Evolutionary conservation across 1,140 invertebrate species (phyloP).

Genomic region (Lutraria rhynchaena): DNA sequence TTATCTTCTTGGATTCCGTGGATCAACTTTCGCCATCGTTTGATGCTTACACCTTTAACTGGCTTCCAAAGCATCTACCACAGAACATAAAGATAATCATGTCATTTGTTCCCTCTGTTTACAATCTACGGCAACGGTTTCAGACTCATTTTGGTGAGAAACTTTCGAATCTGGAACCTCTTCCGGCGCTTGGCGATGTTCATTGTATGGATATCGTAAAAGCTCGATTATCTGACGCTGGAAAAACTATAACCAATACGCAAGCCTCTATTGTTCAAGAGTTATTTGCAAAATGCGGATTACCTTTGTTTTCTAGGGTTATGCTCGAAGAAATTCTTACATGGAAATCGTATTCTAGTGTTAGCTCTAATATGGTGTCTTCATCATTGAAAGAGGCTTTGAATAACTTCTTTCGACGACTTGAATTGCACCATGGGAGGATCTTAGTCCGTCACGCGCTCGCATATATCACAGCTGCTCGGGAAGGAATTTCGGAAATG

Average conservation of each 20-base stretch:
- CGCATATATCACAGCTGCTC: slow-evolving; percentile 83
- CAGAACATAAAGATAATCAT: slow-evolving; percentile 71
- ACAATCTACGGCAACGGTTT: slow-evolving; percentile 62
- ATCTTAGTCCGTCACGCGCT: slow-evolving; percentile 63
- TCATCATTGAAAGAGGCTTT: slow-evolving; percentile 61
- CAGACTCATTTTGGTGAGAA: slow-evolving; percentile 51
- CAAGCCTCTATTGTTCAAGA: slow-evolving; percentile 67
- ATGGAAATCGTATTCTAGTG: slow-evolving; percentile 68
- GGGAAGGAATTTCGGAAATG: slow-evolving; percentile 73
- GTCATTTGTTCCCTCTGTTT: slow-evolving; percentile 65
- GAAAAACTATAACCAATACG: slow-evolving; percentile 86
- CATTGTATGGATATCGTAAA: slow-evolving; percentile 48
- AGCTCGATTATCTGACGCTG: neutral
- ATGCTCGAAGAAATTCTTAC: slow-evolving; percentile 63
- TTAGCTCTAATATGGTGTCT: slow-evolving; percentile 44
- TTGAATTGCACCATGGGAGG: slow-evolving; percentile 71
- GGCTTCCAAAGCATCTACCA: slow-evolving; percentile 71
- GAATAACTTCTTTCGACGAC: slow-evolving; percentile 65
- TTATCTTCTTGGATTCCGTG: slow-evolving; percentile 75
- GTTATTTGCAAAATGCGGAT: slow-evolving; percentile 60
- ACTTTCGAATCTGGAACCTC: slow-evolving; percentile 61
- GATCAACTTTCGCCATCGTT: slow-evolving; percentile 70
- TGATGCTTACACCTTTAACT: slow-evolving; percentile 69
- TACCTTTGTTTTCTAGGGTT: slow-evolving; percentile 66
- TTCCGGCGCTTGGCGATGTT: slow-evolving; percentile 64